phyloP scores from a whole-genome alignment of 2,797 vertebrate species.

The Phoeniculus purpureus region DNA sequence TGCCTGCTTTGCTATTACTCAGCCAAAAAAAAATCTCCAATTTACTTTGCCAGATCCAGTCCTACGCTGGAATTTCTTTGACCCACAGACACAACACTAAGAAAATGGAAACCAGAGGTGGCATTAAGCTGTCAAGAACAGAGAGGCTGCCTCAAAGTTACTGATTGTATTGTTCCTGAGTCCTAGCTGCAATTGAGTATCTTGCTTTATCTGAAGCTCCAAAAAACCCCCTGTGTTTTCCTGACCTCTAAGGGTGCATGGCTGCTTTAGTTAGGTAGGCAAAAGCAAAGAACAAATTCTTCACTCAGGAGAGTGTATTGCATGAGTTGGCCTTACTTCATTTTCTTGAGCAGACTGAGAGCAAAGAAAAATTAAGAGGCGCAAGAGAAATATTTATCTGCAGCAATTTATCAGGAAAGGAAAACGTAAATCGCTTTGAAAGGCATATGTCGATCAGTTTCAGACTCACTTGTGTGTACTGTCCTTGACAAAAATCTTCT shows the following conservation, averaged over 20 bases:
- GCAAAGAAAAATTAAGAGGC: not conserved
- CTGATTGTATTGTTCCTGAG: not conserved
- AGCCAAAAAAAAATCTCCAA: not conserved
- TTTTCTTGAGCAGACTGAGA: not conserved
- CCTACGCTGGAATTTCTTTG: not conserved
- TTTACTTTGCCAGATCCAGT: not conserved
- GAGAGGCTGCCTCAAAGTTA: not conserved
- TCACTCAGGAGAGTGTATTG: not conserved
- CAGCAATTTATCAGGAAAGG: not conserved
- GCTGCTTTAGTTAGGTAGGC: not conserved
- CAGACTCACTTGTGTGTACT: not conserved
- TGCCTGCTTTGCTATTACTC: not conserved
- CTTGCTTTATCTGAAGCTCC: not conserved
- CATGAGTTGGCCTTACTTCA: not conserved
- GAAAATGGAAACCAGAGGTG: not conserved
- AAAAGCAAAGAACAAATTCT: not conserved
- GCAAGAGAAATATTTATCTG: not conserved
- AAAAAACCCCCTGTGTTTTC: not conserved
- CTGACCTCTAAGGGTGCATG: not conserved
- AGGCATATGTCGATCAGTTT: not conserved
- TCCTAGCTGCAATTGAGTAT: not conserved
- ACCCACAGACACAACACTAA: not conserved
- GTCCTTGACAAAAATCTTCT: not conserved
- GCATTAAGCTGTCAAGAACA: not conserved
- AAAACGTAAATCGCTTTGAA: not conserved